Conservation (phyloP, 2,113 vertebrate genomes). For the Dunckerocampus dactyliophorus region DNA sequence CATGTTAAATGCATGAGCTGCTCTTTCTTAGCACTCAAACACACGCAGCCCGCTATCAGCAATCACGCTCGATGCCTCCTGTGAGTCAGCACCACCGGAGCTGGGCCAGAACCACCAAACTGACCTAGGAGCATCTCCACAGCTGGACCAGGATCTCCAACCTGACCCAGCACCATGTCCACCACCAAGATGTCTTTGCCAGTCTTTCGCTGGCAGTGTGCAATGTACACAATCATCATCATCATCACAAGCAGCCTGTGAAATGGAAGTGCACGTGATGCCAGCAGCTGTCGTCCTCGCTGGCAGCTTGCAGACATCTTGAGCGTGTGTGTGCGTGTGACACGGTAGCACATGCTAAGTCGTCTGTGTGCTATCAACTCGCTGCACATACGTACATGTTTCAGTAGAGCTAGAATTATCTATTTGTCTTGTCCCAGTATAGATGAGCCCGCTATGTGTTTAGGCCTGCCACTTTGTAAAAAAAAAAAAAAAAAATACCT, state of each 20-base stretch:
- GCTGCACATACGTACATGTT: too few relatives aligned
- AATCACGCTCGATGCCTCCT: constrained; percentile 2
- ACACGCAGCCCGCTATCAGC: constrained; percentile 9
- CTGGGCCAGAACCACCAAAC: background rate
- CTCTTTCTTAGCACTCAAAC: constrained; percentile 17
- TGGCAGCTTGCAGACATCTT: background rate
- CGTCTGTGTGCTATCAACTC: background rate
- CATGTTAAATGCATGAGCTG: constrained; percentile 37
- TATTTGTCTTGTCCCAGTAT: too few relatives aligned
- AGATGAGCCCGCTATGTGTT: too few relatives aligned
- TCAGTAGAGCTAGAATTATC: too few relatives aligned
- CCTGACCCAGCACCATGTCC: background rate
- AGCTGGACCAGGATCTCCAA: background rate
- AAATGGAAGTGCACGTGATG: background rate
- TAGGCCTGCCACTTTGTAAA: background rate
- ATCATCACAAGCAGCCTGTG: background rate
- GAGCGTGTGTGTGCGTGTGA: background rate
- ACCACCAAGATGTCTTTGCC: too few relatives aligned
- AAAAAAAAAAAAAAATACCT: too few relatives aligned
- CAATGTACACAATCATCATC: background rate
- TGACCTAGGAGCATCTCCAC: background rate
- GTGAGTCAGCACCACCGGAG: background rate
- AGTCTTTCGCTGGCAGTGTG: background rate
- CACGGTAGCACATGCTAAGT: background rate
- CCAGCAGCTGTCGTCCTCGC: background rate